A percentile compares a stretch with the other conserved stretches of the same genome.
phyloP scores from a whole-genome alignment of 2,113 vertebrate species.

The Poeciliopsis prolifica region DNA sequence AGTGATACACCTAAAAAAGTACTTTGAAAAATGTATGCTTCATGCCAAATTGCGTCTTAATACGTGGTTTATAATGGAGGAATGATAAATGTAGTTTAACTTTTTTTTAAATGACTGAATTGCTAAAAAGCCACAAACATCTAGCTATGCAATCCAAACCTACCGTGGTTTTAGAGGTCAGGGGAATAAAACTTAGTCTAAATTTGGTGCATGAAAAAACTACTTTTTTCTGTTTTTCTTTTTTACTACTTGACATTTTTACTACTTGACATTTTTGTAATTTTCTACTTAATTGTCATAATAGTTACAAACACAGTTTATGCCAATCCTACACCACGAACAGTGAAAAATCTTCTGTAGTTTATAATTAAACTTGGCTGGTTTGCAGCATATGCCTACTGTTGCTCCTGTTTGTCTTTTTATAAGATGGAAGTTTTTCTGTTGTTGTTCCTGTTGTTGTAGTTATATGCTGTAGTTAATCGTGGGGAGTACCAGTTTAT shows the following conservation, averaged over 20 bases:
- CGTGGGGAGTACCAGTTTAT: conserved; percentile 38
- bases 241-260: not conserved
- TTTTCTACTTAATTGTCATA: not conserved
- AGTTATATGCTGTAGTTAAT: not conserved
- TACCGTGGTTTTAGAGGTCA: not conserved
- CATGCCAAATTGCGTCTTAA: not conserved
- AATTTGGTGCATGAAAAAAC: not conserved
- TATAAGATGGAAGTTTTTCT: no score
- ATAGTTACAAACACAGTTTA: not conserved
- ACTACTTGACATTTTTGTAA: not conserved
- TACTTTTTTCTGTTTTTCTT: not conserved
- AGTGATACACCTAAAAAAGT: not conserved
- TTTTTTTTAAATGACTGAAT: not conserved
- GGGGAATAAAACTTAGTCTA: not conserved
- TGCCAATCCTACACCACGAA: not conserved
- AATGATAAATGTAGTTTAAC: not conserved
- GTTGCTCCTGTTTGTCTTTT: not conserved
- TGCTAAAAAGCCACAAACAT: not conserved
- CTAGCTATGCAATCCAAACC: not conserved
- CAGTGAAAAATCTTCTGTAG: not conserved
- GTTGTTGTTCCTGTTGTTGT: not conserved
- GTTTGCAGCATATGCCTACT: not conserved
- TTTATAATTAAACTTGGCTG: not conserved
- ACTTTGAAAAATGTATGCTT: not conserved
- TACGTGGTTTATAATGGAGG: not conserved